Conservation (phyloP, 2,797 vertebrate species). For the Gymnocypris eckloni region DNA sequence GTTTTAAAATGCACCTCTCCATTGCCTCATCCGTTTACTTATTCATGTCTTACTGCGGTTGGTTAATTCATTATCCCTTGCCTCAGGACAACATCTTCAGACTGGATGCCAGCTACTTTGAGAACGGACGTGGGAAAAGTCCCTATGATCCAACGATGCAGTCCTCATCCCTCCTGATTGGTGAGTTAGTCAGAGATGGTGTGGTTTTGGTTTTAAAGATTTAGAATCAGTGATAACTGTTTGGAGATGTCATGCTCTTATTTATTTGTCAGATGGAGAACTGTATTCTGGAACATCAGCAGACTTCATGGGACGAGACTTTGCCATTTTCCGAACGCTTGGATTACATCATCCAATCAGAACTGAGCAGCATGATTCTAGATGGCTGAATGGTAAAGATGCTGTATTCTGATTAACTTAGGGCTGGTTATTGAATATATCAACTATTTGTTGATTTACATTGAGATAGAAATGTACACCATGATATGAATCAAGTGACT, state of each 20-base stretch:
- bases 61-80: constrained; percentile 8
- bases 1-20: constrained; percentile 9
- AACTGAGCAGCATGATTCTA: constrained; percentile 96
- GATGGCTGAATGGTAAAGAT: constrained; percentile 93
- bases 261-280: constrained; percentile 85
- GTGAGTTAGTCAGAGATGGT: constrained; percentile 73
- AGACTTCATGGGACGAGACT: constrained; percentile 98
- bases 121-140: constrained; percentile 97
- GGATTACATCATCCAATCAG: constrained; percentile 95
- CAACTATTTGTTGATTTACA: background rate
- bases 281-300: constrained; percentile 96
- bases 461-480: background rate
- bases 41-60: background rate
- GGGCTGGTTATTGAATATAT: background rate
- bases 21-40: background rate
- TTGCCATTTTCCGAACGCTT: constrained; percentile 97
- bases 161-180: constrained; percentile 93
- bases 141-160: constrained; percentile 95
- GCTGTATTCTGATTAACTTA: background rate
- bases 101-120: constrained; percentile 85
- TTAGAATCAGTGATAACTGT: background rate
- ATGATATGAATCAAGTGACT: background rate
- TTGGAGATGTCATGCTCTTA: background rate
- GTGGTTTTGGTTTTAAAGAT: background rate
- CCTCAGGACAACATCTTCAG: constrained; percentile 92